phyloP scores from a whole-genome alignment of 1,140 invertebrate genomes.

The Scaptodrosophila lebanonensis region DNA sequence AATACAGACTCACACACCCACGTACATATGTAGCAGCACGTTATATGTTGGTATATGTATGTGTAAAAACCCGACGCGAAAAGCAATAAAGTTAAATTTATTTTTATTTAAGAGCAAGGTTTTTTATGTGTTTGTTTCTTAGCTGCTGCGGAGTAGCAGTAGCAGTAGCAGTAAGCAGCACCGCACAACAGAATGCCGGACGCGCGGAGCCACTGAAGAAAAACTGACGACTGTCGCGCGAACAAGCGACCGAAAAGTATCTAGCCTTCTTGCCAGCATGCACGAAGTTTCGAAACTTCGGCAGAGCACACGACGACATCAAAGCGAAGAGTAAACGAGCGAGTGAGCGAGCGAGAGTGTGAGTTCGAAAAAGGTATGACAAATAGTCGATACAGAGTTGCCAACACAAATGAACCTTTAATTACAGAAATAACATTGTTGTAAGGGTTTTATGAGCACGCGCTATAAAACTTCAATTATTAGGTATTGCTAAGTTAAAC shows the following conservation, averaged over 20 bases:
- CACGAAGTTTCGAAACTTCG: neutral
- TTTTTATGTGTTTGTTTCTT: constrained; percentile 54
- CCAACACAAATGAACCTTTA: constrained; percentile 38
- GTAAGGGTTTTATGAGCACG: no score
- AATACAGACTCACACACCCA: constrained; percentile 44
- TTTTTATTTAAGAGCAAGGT: constrained; percentile 56
- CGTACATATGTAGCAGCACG: constrained; percentile 36
- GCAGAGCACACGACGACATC: constrained; percentile 36
- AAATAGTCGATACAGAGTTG: no score
- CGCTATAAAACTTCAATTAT: constrained; percentile 38
- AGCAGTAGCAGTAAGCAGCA: no score
- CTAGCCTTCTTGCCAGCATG: constrained; percentile 20
- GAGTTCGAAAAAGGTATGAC: constrained; percentile 53
- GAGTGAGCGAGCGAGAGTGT: constrained; percentile 31
- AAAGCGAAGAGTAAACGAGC: constrained; percentile 24
- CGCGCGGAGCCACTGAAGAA: constrained; percentile 71
- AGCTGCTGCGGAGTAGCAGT: constrained; percentile 57
- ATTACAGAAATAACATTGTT: no score
- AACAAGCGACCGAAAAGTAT: constrained; percentile 32
- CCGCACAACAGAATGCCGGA: constrained; percentile 62
- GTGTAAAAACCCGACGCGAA: constrained; percentile 44
- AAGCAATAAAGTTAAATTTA: constrained; percentile 72
- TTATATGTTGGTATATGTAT: constrained; percentile 20
- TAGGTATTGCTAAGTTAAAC: constrained; percentile 22
- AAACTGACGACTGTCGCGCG: constrained; percentile 66